Evolutionary conservation across 2,113 vertebrate genomes (phyloP).

Genomic region (Stictonetta naevosa): DNA sequence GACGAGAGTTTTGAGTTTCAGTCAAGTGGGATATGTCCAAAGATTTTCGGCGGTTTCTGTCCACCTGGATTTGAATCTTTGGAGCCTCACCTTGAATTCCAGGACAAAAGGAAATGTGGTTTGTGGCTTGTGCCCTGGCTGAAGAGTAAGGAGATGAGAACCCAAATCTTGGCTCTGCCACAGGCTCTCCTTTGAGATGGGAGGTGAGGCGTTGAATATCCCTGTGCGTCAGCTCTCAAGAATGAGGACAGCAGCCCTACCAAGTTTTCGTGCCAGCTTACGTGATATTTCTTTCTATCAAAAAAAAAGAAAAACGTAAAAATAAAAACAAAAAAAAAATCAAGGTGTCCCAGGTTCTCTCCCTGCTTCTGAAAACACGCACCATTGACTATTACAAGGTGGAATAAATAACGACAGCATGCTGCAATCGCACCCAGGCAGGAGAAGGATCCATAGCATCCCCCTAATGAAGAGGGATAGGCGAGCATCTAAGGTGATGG

Average conservation of each 20-base stretch:
- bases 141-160: constrained; percentile 27
- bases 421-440: not conserved
- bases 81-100: constrained; percentile 40
- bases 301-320: not conserved
- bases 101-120: constrained; percentile 48
- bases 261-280: not conserved
- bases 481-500: not conserved
- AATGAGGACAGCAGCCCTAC: constrained; percentile 2
- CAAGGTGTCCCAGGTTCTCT: not conserved
- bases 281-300: not conserved
- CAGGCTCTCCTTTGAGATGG: constrained; percentile 20
- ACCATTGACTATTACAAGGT: not conserved
- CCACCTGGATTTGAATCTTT: not conserved
- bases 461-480: too few relatives aligned
- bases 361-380: not conserved
- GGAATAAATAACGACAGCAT: not conserved
- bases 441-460: too few relatives aligned
- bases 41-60: not conserved
- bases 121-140: constrained; percentile 26
- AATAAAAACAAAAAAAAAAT: too few relatives aligned
- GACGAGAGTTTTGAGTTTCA: not conserved
- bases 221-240: not conserved
- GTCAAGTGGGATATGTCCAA: not conserved
- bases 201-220: not conserved
- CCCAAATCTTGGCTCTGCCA: not conserved